Evolutionary conservation across 2,888 invertebrate species (phyloP), one percentile per base, ranked within the genome.

Genomic region (Drosophila melanosoma): DNA sequence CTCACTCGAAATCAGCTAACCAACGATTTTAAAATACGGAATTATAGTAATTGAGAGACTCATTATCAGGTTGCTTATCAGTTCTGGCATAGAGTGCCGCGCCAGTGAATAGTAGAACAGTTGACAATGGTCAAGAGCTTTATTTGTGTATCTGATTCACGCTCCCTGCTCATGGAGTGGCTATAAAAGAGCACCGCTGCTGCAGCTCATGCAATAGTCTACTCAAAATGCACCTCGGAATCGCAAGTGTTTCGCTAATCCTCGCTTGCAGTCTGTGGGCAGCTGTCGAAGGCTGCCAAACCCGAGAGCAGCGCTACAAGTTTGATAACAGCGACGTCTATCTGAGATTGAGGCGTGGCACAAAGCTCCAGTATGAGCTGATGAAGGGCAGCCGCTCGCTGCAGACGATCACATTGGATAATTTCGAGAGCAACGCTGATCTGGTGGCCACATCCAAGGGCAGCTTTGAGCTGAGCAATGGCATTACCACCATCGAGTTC

Each of bases 391-490:
- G 83, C 12, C 56, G 65, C 3, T 74, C 56, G 7, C 59, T 92
- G 32, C 91, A 92, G 62, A 86, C 84, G 2, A 74, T 92, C 15
- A 88, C 91, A 36, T 83, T 92, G 59, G 91, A 91, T 65, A 92
- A 92, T 67, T 88, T 91, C 59, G 69, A 74, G n/a, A 89, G 86
- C 17, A 81, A 51, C 35, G 76, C 75, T 38, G 82, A 90, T 48
- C 72, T 92, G 51, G 76, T 82, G 49, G 64, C 67, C 5, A 89
- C 89, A 7, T 48, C 35, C 3, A 74, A 80, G 4, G 92, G 92
- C 10, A 76, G 79, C 45, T 88, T 76, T 32, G 82, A 64, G 26
- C 53, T 92, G 17, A 80, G 66, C 45, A 83, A 84, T 66, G 91
- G 85, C 58, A 70, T 48, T 5, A 74, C 65, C 26, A 70, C 70